Evolutionary conservation across 30 jellyfish, hydroid and myxozoan species (phyloP).

Genomic region (Mastigias papua): DNA sequence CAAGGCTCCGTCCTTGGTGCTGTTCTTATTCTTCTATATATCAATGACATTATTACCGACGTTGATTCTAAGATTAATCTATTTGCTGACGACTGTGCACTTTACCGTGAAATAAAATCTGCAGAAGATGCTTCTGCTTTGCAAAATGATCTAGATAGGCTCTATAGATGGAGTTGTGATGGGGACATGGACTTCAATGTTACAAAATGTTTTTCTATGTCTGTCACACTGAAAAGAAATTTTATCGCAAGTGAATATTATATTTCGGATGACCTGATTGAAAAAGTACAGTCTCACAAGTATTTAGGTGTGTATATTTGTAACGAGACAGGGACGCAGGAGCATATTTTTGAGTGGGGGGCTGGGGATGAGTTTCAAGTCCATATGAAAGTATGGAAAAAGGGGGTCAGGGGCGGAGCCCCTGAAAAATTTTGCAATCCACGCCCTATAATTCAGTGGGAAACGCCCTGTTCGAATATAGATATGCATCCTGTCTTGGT

Average conservation of each 20-base stretch:
- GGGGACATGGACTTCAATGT: constrained; percentile 55
- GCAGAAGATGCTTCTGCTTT: constrained; percentile 47
- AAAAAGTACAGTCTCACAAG: constrained; percentile 56
- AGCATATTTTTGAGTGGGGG: neutral
- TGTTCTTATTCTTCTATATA: constrained; percentile 27
- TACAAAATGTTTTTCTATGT: constrained; percentile 31
- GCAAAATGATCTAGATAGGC: constrained; percentile 54
- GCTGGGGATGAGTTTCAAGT: neutral
- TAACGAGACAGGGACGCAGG: constrained; percentile 1
- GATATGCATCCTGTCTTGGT: too few relatives aligned
- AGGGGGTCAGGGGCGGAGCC: too few relatives aligned
- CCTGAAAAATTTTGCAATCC: too few relatives aligned
- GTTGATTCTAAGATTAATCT: constrained; percentile 33
- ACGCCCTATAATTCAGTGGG: too few relatives aligned
- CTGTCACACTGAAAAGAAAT: constrained; percentile 49
- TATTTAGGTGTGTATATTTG: constrained; percentile 45
- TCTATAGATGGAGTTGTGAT: constrained; percentile 44
- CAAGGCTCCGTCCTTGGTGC: constrained; percentile 74
- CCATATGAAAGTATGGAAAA: constrained; percentile 38
- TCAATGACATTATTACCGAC: constrained; percentile 43
- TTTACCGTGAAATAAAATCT: constrained; percentile 45
- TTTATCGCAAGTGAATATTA: constrained; percentile 38
- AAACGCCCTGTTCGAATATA: too few relatives aligned
- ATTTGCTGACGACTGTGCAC: constrained; percentile 46
- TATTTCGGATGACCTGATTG: constrained; percentile 48